These are phyloP conservation scores for Osmerus mordax DNA, from an alignment of 2,113 vertebrate genomes.

Conservation along the genomic window DNA sequence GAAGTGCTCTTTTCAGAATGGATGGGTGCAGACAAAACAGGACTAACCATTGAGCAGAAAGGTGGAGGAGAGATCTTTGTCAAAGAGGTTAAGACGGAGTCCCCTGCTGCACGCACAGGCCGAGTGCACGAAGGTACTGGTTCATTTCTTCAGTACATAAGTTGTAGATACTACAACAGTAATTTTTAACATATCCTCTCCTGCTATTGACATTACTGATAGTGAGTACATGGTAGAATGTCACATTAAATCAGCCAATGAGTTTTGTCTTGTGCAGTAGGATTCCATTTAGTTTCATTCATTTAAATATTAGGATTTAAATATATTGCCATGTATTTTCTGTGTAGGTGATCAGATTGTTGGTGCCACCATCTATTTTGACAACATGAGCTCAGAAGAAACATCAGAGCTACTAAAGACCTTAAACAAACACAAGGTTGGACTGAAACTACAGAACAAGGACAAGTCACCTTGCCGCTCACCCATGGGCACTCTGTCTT, in stretches of 20 bases:
- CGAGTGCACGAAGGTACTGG: slow-evolving; percentile 84
- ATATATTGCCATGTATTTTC: neutral
- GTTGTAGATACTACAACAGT: neutral
- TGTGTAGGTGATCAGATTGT: slow-evolving; percentile 89
- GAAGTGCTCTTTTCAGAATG: slow-evolving; percentile 89
- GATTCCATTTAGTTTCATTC: neutral
- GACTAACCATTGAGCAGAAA: slow-evolving; percentile 85
- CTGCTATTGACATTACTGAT: no score
- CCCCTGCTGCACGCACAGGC: slow-evolving; percentile 82
- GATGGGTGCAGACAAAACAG: slow-evolving; percentile 85
- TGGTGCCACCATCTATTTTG: slow-evolving; percentile 92
- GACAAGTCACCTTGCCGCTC: slow-evolving; percentile 80
- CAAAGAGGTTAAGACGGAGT: slow-evolving; percentile 84
- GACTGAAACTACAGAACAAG: slow-evolving; percentile 89
- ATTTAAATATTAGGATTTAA: neutral
- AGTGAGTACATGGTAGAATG: no score
- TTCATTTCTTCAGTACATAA: neutral
- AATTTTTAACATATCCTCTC: neutral
- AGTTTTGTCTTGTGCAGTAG: no score
- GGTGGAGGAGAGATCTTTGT: slow-evolving; percentile 82
- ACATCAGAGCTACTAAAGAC: slow-evolving; percentile 82
- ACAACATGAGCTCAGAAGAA: slow-evolving; percentile 88
- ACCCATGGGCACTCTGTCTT: slow-evolving; percentile 72
- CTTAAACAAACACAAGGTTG: slow-evolving; percentile 86
- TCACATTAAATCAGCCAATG: no score